Evolutionary conservation across 92 coral and sea anemone species (phyloP).

Genomic region (Plumapathes pennacea): DNA sequence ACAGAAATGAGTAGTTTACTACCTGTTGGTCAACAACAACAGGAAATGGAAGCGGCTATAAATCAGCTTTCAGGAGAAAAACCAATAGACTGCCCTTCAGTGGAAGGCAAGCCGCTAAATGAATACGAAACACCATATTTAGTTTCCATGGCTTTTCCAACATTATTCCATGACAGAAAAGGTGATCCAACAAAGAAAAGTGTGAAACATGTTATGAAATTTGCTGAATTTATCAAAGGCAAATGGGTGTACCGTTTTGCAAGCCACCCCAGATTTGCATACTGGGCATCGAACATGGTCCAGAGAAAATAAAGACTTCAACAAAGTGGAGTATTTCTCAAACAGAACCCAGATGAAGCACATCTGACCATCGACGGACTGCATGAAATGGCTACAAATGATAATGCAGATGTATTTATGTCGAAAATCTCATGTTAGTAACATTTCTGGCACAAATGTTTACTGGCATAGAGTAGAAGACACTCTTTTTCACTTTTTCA

Average conservation of each 20-base stretch:
- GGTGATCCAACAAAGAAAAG: no score
- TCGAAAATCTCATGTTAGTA: conserved; percentile 49
- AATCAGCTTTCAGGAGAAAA: no score
- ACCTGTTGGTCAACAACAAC: no score
- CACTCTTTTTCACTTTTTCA: conserved; percentile 44
- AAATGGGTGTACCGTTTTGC: conserved; percentile 50
- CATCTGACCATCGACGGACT: conserved; percentile 45
- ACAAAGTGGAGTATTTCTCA: conserved; percentile 41
- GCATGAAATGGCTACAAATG: conserved; percentile 36
- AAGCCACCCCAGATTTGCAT: conserved; percentile 49
- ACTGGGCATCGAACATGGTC: conserved; percentile 43
- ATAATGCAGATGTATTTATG: conserved; percentile 32
- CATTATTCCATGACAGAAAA: no score
- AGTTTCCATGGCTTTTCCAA: no score
- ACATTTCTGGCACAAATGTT: conserved; percentile 36
- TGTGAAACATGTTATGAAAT: conserved; percentile 18
- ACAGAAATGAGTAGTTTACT: no score
- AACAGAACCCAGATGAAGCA: no score
- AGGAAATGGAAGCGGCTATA: no score
- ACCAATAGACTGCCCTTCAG: no score
- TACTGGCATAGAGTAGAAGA: conserved; percentile 47
- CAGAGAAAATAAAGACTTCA: conserved; percentile 45
- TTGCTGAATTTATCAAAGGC: conserved; percentile 35
- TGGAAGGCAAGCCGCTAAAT: no score
- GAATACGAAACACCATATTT: no score